phyloP scores from a whole-genome alignment of 2,113 vertebrate species.

The Pygathrix nemaeus region DNA sequence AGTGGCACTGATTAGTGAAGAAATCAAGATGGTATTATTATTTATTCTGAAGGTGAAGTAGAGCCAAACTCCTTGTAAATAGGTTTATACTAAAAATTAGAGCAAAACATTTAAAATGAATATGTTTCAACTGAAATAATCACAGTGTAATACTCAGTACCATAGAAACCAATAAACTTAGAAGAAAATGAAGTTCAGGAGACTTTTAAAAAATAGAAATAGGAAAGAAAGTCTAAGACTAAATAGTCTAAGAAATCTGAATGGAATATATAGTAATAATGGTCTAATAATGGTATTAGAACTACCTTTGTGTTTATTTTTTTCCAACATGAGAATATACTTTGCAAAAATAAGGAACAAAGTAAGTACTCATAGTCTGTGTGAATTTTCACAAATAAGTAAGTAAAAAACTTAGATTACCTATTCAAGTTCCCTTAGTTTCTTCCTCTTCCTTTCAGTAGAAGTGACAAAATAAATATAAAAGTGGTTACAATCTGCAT shows the following conservation, averaged over 20 bases:
- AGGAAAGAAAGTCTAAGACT: not conserved
- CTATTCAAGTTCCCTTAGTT: too few relatives aligned
- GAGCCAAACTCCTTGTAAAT: not conserved
- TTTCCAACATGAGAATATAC: not conserved
- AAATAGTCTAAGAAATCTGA: not conserved
- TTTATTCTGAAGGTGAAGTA: not conserved
- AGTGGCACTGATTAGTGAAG: not conserved
- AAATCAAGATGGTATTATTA: not conserved
- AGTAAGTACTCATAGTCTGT: too few relatives aligned
- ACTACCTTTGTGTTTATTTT: not conserved
- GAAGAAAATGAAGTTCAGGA: not conserved
- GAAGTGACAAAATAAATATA: too few relatives aligned
- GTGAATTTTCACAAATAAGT: too few relatives aligned
- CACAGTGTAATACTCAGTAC: not conserved
- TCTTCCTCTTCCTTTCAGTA: too few relatives aligned
- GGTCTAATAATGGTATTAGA: not conserved
- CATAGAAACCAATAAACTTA: not conserved
- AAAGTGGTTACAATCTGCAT: too few relatives aligned
- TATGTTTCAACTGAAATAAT: not conserved
- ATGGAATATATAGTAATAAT: not conserved
- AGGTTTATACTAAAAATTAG: not conserved
- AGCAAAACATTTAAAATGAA: not conserved
- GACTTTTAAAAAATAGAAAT: not conserved
- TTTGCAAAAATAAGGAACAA: not conserved
- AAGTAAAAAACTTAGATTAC: too few relatives aligned